Conservation (phyloP, 2,888 invertebrate species). For the Ceriagrion tenellum region DNA sequence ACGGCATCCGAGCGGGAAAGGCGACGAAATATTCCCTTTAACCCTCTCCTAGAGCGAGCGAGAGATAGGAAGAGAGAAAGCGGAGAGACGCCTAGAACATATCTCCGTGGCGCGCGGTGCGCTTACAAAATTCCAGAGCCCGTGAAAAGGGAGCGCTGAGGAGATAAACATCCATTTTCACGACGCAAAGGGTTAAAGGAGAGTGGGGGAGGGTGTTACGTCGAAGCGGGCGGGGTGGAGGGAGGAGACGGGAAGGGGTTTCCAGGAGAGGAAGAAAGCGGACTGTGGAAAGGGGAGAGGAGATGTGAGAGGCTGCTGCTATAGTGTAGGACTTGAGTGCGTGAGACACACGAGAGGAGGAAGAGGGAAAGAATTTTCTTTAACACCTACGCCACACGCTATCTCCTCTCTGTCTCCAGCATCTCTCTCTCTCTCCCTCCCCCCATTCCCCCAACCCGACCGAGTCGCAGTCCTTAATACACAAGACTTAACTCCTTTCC, state of each 20-base stretch:
- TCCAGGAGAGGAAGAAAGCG: not conserved
- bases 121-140: conserved; percentile 12
- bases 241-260: not conserved
- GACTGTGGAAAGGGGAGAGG: not conserved
- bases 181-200: conserved; percentile 7
- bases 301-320: not conserved
- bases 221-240: not conserved
- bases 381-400: conserved; percentile 13
- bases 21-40: conserved; percentile 20
- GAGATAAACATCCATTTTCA: conserved; percentile 54
- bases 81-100: not conserved
- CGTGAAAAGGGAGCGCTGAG: conserved; percentile 1
- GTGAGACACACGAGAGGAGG: too few species aligned
- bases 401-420: too few species aligned
- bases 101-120: not conserved
- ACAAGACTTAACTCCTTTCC: not conserved
- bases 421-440: not conserved
- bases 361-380: conserved; percentile 17
- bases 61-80: too few species aligned
- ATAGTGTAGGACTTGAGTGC: not conserved
- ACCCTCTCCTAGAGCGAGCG: not conserved
- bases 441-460: not conserved
- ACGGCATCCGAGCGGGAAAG: not conserved
- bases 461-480: not conserved
- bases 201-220: not conserved